These are phyloP conservation scores for Ceratothoa steindachneri DNA, from an alignment of 2,888 invertebrate genomes.

Conservation along the genomic window DNA sequence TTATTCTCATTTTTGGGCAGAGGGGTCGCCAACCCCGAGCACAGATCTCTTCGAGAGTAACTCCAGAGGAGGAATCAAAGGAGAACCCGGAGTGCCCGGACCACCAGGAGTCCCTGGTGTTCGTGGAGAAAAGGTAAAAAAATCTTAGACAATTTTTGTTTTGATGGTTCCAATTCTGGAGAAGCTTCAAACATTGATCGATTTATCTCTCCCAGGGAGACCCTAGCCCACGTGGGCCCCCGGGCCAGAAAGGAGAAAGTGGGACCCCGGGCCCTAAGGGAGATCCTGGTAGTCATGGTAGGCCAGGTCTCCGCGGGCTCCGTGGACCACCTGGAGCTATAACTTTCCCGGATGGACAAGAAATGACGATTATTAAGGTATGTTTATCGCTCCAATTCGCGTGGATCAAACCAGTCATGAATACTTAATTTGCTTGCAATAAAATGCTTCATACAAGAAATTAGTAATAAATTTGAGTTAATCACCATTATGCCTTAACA, in stretches of 20 bases:
- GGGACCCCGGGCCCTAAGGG: background rate
- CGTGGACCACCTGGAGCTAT: constrained; percentile 51
- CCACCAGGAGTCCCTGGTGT: constrained; percentile 19
- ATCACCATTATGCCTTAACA: too few species aligned
- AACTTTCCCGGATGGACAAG: constrained; percentile 33
- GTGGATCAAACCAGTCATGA: too few species aligned
- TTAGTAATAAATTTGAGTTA: too few species aligned
- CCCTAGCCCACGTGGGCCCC: constrained; percentile 18
- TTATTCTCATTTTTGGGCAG: too few species aligned
- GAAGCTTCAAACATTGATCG: too few species aligned
- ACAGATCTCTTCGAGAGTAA: too few species aligned
- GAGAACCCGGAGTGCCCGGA: constrained; percentile 25
- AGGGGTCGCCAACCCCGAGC: too few species aligned
- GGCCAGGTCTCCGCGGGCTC: constrained; percentile 50
- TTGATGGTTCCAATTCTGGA: too few species aligned
- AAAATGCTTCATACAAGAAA: constrained; percentile 1
- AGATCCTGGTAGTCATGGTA: constrained; percentile 17
- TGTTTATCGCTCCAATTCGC: too few species aligned
- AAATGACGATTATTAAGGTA: constrained; percentile 40
- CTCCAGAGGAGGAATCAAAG: constrained; percentile 17
- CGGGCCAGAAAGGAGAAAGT: constrained; percentile 20
- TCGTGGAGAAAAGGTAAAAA: constrained; percentile 18
- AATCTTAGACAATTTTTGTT: too few species aligned
- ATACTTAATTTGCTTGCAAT: background rate
- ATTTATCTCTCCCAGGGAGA: too few species aligned